Evolutionary conservation across 2,888 invertebrate species (phyloP), one percentile per base, ranked within the genome.

Genomic region (Pasiphila rectangulata): DNA sequence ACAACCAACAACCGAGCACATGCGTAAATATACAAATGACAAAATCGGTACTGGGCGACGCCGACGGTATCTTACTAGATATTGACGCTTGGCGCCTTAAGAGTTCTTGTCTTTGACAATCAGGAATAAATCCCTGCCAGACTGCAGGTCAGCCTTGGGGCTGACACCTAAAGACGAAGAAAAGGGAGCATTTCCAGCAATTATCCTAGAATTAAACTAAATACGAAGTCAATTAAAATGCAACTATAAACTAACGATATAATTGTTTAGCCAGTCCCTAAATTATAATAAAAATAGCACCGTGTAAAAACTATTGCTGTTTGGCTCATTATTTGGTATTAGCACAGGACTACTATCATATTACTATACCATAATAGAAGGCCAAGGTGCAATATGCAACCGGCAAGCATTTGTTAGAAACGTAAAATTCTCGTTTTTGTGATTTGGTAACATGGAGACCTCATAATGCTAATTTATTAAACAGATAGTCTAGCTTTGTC

Each of bases 21-120:
- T n/a, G n/a, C n/a, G n/a, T n/a, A n/a, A n/a, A n/a, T n/a, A n/a
- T n/a, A n/a, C n/a, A n/a, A n/a, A n/a, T n/a, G 6, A 12, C 6
- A 25, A 6, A 10, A 25, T 12, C n/a, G n/a, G n/a, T n/a, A n/a
- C n/a, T n/a, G n/a, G 12, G 12, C 25, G 6, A 25, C 12, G 25
- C 24, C 24, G 10, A 10, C 2, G 5, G 5, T 12, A 21, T 24
- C 25, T 39, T 27, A 39, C 34, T 34, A 6, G 23, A 36, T 20
- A 15, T n/a, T 15, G 38, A 43, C 43, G 42, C 38, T 48, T 27
- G 38, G 38, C 47, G 34, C n/a, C 38, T 39, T 32, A 20, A 5
- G 17, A 39, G 10, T 29, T 34, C 35, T 40, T 21, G 38, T 35
- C 39, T 46, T 29, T 9, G 34, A 39, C 38, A 46, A 27, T 27